Conservation (phyloP, 2,797 vertebrate species). For the Anisognathus igniventris region DNA sequence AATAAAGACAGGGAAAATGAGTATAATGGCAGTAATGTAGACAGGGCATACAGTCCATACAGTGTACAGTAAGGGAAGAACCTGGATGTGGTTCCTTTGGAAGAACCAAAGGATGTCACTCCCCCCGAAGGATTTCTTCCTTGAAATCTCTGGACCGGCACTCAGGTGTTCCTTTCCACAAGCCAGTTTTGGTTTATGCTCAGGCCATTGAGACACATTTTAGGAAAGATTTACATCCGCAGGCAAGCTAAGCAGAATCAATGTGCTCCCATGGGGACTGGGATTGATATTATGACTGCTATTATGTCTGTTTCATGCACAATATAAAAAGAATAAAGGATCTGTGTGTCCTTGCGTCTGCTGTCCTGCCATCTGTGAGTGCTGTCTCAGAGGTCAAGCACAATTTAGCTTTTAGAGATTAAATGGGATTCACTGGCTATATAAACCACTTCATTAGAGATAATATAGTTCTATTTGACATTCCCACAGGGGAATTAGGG, state of each 20-base stretch:
- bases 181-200: background rate
- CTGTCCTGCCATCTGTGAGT: background rate
- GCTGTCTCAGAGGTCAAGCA: background rate
- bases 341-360: background rate
- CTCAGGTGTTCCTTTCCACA: background rate
- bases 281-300: background rate
- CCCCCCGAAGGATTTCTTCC: background rate
- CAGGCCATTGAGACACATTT: background rate
- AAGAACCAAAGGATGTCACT: background rate
- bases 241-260: background rate
- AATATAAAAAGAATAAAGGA: background rate
- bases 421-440: background rate
- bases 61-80: background rate
- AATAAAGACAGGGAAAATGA: background rate
- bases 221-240: background rate
- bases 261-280: background rate
- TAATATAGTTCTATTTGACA: background rate
- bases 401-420: background rate
- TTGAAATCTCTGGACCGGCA: background rate
- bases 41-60: background rate
- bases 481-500: background rate
- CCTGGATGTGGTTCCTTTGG: background rate
- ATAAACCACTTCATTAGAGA: background rate
- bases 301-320: background rate
- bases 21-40: background rate